These are phyloP conservation scores for Scarus forsteni DNA, from an alignment of 2,797 vertebrate genomes.

Conservation along the genomic window DNA sequence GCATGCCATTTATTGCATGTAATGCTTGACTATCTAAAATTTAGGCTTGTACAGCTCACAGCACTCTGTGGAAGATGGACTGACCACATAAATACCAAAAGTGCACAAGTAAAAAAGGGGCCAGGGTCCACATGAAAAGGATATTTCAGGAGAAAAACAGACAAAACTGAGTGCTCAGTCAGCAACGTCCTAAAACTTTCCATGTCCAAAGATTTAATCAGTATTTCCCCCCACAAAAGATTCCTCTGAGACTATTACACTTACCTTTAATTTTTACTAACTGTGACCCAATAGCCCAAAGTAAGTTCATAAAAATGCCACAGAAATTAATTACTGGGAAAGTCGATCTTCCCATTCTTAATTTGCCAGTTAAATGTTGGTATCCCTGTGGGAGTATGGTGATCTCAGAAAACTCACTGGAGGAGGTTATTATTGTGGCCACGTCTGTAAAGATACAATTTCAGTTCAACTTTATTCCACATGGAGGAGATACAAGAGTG, in stretches of 20 bases:
- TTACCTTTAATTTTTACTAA: constrained; percentile 61
- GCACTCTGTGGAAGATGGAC: constrained; percentile 28
- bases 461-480: constrained; percentile 52
- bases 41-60: constrained; percentile 18
- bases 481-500: constrained; percentile 43
- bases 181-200: constrained; percentile 38
- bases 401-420: constrained; percentile 45
- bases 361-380: constrained; percentile 64
- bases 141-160: constrained; percentile 33
- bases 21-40: constrained; percentile 26
- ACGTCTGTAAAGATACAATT: constrained; percentile 56
- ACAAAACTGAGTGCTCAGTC: constrained; percentile 43
- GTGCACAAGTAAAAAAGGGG: constrained; percentile 36
- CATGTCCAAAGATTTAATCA: constrained; percentile 56
- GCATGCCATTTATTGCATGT: constrained; percentile 35
- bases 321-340: constrained; percentile 72
- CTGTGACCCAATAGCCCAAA: constrained; percentile 65
- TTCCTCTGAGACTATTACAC: constrained; percentile 56
- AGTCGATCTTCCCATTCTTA: constrained; percentile 72
- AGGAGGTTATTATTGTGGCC: constrained; percentile 54
- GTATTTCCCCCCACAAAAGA: constrained; percentile 40
- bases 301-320: constrained; percentile 66
- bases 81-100: constrained; percentile 24
- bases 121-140: constrained; percentile 18
- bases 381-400: constrained; percentile 45